phyloP scores from a whole-genome alignment of 2,113 vertebrate species.

The Sturnira hondurensis region DNA sequence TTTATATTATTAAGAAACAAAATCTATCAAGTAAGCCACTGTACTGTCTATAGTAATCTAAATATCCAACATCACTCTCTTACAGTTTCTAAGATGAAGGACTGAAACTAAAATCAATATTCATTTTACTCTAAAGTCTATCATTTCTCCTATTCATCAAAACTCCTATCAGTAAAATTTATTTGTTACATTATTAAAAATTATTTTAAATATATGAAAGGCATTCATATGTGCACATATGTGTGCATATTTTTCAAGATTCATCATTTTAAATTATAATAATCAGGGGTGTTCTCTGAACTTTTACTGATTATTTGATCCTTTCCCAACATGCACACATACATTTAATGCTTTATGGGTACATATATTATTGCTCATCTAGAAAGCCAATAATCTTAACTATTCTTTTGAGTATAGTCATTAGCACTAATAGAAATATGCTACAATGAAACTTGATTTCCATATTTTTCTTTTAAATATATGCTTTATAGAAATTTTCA shows the following conservation, averaged over 20 bases:
- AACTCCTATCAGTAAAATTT: background rate
- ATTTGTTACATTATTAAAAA: background rate
- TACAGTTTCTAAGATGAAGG: background rate
- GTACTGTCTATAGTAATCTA: background rate
- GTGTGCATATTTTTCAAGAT: background rate
- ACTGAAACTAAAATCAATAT: background rate
- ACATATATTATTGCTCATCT: background rate
- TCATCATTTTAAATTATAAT: background rate
- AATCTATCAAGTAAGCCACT: background rate
- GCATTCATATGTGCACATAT: background rate
- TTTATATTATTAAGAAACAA: background rate
- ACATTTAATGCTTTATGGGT: background rate
- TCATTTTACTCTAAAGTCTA: background rate
- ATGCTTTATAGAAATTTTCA: background rate
- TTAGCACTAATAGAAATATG: background rate
- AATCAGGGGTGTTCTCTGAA: background rate
- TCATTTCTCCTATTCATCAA: background rate
- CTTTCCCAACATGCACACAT: background rate
- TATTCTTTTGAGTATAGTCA: background rate
- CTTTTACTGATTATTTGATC: background rate
- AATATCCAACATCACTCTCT: background rate
- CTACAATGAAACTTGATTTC: background rate
- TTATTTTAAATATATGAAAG: background rate
- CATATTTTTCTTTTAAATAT: background rate
- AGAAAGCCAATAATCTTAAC: background rate